Evolutionary conservation across 2,888 invertebrate species (phyloP).

Genomic region (Drosophila heteroneura): DNA sequence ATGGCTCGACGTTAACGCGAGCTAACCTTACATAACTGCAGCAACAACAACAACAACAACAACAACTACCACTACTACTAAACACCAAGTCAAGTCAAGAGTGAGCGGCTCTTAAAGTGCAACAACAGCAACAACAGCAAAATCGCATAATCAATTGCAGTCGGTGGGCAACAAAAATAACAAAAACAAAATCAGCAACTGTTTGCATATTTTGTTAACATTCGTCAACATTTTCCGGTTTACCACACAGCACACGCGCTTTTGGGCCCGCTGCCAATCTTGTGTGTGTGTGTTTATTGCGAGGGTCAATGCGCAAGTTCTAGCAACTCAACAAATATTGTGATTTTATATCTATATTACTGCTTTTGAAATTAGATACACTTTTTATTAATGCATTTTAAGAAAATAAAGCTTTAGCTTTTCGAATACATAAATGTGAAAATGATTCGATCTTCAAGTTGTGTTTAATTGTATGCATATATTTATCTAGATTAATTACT

Average conservation of each 20-base stretch:
- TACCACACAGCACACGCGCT: conserved; percentile 57
- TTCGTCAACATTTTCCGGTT: conserved; percentile 75
- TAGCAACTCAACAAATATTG: no score
- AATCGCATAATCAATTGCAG: conserved; percentile 65
- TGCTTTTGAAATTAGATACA: not conserved
- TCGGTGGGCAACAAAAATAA: conserved; percentile 46
- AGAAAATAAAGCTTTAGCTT: not conserved
- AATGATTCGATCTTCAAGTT: not conserved
- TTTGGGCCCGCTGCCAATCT: conserved; percentile 49
- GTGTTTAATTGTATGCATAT: not conserved
- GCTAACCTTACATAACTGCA: conserved; percentile 72
- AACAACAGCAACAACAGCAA: conserved; percentile 27
- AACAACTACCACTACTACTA: conserved; percentile 13
- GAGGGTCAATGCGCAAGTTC: conserved; percentile 22
- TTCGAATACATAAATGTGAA: not conserved
- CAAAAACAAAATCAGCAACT: conserved; percentile 36
- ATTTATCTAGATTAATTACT: not conserved
- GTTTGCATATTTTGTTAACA: conserved; percentile 71
- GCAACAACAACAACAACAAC: conserved; percentile 30
- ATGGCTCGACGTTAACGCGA: conserved; percentile 57
- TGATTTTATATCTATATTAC: not conserved
- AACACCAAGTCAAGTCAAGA: conserved; percentile 31
- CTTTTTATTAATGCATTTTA: not conserved
- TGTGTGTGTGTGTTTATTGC: not conserved
- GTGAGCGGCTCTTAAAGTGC: conserved; percentile 48